A percentile compares a stretch with the other conserved stretches of the same genome.
These are phyloP conservation scores for Lasioglossum marginatum DNA, from an alignment of 2,888 invertebrate genomes.

Conservation along the genomic window DNA sequence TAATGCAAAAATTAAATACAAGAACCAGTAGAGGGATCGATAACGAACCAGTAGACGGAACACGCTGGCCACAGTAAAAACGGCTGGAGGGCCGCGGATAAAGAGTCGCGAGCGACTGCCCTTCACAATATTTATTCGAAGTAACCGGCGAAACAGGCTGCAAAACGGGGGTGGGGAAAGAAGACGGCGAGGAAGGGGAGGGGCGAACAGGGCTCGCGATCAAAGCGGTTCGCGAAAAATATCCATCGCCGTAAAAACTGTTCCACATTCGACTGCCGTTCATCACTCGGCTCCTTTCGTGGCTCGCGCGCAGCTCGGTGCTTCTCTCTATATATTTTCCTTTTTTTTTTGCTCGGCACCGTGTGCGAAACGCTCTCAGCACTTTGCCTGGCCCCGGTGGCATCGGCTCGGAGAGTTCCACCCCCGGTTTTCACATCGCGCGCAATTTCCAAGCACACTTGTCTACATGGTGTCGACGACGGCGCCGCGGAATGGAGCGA, in stretches of 20 bases:
- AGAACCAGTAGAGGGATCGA: not conserved
- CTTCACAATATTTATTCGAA: slow-evolving; percentile 3
- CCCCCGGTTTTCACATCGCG: slow-evolving; percentile 63
- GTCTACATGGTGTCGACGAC: slow-evolving; percentile 67
- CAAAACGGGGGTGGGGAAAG: not conserved
- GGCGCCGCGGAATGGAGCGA: slow-evolving; percentile 61
- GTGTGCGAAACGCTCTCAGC: slow-evolving; percentile 45
- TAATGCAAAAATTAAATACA: not conserved
- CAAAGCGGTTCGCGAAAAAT: slow-evolving; percentile 17
- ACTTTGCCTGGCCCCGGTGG: slow-evolving; percentile 44
- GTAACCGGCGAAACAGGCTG: not conserved
- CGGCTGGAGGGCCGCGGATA: not conserved
- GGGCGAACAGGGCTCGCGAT: not conserved
- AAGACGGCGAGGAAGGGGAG: not conserved
- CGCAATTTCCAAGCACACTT: slow-evolving; percentile 72
- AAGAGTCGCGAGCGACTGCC: not conserved
- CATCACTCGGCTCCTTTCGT: slow-evolving; percentile 18
- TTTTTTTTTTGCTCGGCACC: slow-evolving; percentile 8
- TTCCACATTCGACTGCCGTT: slow-evolving; percentile 16
- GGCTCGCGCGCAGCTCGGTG: not conserved
- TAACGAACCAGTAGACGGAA: not conserved
- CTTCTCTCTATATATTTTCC: not conserved
- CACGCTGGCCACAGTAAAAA: not conserved
- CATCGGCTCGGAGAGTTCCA: not conserved
- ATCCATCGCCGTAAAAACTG: slow-evolving; percentile 19